Base-by-base conservation (phyloP, 2,888 invertebrate genomes). In the Torymus tubicola region DNA sequence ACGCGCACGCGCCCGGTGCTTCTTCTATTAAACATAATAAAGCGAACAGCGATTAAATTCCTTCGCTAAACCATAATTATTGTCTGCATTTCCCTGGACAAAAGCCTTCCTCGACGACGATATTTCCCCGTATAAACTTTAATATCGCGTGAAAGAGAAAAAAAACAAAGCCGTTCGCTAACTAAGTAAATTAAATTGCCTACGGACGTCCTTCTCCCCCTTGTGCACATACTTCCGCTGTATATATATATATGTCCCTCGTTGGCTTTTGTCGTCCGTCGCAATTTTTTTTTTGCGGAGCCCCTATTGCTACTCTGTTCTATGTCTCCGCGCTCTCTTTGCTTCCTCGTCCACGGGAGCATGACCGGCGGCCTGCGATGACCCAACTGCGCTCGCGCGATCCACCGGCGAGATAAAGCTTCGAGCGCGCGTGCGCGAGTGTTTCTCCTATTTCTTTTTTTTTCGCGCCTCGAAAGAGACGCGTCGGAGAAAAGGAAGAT, bases 291-390 rank as follows among this genome's bases (percentile, higher is more conserved):
- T 60, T 31, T 18, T 42, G 16, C 55, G 42, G 42, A 42, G 42
- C 16, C 24, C 42, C n/a, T 21, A 21, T 21, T 42, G 2, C 64
- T 14, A 55, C 64, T 74, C 58, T 5, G 8, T 8, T 75, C 58
- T 55, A 16, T 58, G n/a, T 61, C 50, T 73, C 24, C 64, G 55
- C 75, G 71, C 75, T 71, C 69, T 79, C 82, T 83, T 74, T 81
- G 82, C 81, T 79, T 80, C 78, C 68, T 60, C 31, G n/a, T 12
- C 14, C 73, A 74, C 57, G 69, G 21, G 57, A 74, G 81, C 74
- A 65, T 78, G 78, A 78, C 81, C 81, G 61, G 16, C 72, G 77
- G 69, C 69, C 68, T 14, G 57, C 69, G 21, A 42, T 76, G 76
- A 77, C 80, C 76, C 69, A 72, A 75, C 80, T 76, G 76, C 14